Base-by-base conservation (phyloP, 2,888 invertebrate genomes). In the Drosophila greeni region DNA sequence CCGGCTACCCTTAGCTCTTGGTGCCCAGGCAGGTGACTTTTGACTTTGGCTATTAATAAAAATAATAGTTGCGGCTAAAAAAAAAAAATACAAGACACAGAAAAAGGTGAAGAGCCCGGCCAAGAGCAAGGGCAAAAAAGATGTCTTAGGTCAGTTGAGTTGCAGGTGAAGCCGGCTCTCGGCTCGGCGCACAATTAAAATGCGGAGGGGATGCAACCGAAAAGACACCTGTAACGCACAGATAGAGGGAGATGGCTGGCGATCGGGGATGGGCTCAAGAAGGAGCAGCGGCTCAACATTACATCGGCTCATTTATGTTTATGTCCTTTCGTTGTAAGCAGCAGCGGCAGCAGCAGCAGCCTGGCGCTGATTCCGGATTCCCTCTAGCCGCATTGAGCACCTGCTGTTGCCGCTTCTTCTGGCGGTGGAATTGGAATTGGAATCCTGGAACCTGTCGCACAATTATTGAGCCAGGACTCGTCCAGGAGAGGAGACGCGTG, bases 31-130 rank as follows among this genome's bases (percentile, higher is more conserved):
- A 85, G 85, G 85, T 85, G 85, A 85, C 84, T 79, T 78, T 79
- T 76, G 82, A 79, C 85, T 85, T 85, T 82, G 76, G 86, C 85
- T 85, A 85, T 85, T 85, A 85, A 85, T 85, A 85, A 86, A 84
- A 83, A 86, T 85, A 86, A 85, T 85, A 85, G 86, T 85, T 86
- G 84, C 61, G 76, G 82, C 83, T 75, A 82, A 75, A 77, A 76
- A 56, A 64, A 36, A 18, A 20, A 9, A 3, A 18, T 23, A 34
- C 26, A 34, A 54, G 47, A 16, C 23, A 62, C 12, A 51, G 62
- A 60, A 59, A 65, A 67, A 68, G 73, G 68, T 72, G 60, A 70
- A 70, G 67, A 58, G 62, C 54, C 45, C 54, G 62, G 58, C 67
- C 66, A 70, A 75, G 68, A 70, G 73, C 75, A 72, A 82, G 80